Conservation (phyloP, 2,797 vertebrate genomes). For the Perodicticus potto region DNA sequence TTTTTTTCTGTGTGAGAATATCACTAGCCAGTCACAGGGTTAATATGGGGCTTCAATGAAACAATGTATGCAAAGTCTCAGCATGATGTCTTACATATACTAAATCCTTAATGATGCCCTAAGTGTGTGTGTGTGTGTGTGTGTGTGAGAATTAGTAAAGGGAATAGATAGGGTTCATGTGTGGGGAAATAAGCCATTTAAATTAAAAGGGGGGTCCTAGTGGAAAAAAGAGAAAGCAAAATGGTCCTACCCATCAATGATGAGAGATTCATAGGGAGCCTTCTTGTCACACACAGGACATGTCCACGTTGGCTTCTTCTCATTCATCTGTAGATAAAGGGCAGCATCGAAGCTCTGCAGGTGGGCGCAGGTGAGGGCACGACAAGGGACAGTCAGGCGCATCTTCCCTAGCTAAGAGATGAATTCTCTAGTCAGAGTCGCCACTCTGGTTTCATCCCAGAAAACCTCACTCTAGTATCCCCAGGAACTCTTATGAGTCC, state of each 20-base stretch:
- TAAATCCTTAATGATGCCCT: not conserved
- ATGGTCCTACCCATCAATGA: slow-evolving; percentile 85
- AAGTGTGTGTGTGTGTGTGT: fast-evolving
- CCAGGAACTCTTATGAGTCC: not conserved
- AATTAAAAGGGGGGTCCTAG: not conserved
- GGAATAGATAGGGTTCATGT: not conserved
- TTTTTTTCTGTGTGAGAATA: not conserved
- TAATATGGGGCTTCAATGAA: not conserved
- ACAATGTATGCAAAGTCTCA: not conserved
- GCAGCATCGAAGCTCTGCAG: slow-evolving; percentile 90
- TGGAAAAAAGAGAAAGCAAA: not conserved
- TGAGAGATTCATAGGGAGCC: slow-evolving; percentile 86
- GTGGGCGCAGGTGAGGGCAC: slow-evolving; percentile 88
- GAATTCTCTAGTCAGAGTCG: slow-evolving; percentile 7
- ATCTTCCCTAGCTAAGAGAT: slow-evolving; percentile 88
- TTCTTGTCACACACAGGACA: slow-evolving; percentile 91
- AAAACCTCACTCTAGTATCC: not conserved
- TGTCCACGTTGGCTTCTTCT: slow-evolving; percentile 90
- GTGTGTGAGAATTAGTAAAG: not conserved
- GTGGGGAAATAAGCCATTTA: not conserved
- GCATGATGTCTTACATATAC: not conserved
- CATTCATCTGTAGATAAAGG: slow-evolving; percentile 90
- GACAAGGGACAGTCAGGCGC: slow-evolving; percentile 87
- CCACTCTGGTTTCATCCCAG: not conserved
- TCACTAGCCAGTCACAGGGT: not conserved